Evolutionary conservation across 2,113 vertebrate genomes (phyloP), one percentile per base, ranked within the genome.

Genomic region (Strix aluco): DNA sequence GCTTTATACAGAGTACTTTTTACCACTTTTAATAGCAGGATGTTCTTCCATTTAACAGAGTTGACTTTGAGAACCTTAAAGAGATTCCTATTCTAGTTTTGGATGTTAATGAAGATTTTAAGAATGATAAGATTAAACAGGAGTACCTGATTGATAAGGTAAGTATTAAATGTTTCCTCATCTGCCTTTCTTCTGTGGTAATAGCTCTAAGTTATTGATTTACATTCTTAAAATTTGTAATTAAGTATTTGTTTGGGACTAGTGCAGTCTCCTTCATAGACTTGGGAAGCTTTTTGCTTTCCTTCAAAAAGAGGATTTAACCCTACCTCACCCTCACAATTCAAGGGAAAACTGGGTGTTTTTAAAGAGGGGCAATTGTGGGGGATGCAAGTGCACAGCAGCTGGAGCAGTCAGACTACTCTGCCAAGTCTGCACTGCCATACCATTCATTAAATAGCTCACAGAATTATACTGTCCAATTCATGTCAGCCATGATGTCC

Each of bases 61-160:
- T 98, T 85, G 98, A 99, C 80, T 99, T 98, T 91, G 97, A 98
- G 20, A 98, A 98, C 81, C 96, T 99, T 42, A 98, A 97, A 34
- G 96, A 98, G 3, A 96, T 99, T 16, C 98, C 98, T 5, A 84
- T 99, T 91, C 95, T 99, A 4, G 77, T 98, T 32, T 78, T 99
- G 93, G 98, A 99, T 77, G 98, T 98, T 20, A 97, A 98, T 25
- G 98, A 99, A 13, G 98, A 99, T 47, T 99, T 99, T 78, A 98
- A 99, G 93, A 98, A 98, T 1, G 98, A 99, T 40, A 88, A 97
- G 40, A 99, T 99, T 86, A 98, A 98, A 93, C 99, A 98, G 91
- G 97, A 98, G 55, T 97, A 92, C 17, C 63, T 99, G 15, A 34
- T 98, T 5, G 97, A 98, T 58, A 96, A 98, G 98, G 98, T 98